Evolutionary conservation across 1,140 invertebrate genomes (phyloP).

Genomic region (Oncopodura yosiiana): DNA sequence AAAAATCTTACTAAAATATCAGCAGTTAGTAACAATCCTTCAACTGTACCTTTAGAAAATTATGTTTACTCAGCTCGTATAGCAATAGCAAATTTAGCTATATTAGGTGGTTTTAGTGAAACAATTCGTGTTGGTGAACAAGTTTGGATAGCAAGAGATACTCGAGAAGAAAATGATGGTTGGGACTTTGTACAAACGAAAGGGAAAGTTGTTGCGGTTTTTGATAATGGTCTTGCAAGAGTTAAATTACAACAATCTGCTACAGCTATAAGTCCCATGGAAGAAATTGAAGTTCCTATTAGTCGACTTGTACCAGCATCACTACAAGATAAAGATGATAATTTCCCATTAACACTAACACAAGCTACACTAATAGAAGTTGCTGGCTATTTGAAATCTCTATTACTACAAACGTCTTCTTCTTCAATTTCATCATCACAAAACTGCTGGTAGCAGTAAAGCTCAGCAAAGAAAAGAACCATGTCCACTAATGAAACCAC

Average conservation of each 20-base stretch:
- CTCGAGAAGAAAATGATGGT: background rate
- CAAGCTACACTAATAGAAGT: background rate
- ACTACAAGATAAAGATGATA: background rate
- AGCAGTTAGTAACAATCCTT: conserved; percentile 37
- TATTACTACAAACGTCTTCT: too few species aligned
- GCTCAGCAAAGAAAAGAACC: background rate
- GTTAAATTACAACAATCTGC: background rate
- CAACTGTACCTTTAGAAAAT: conserved; percentile 33
- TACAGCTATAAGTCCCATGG: background rate
- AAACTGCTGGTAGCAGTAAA: too few species aligned
- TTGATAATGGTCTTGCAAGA: background rate
- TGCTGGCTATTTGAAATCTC: conserved; percentile 1
- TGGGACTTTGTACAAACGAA: background rate
- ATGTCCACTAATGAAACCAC: conserved; percentile 3
- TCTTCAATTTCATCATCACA: too few species aligned
- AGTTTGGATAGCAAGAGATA: conserved; percentile 39
- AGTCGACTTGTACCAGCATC: background rate
- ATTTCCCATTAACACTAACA: conserved; percentile 1
- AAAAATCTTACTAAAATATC: conserved; percentile 38
- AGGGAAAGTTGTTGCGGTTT: background rate
- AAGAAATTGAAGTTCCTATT: background rate
- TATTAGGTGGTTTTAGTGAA: conserved; percentile 42
- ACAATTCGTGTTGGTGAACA: too few species aligned
- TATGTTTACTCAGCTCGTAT: conserved; percentile 38
- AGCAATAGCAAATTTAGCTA: conserved; percentile 41